Evolutionary conservation across 2,888 invertebrate genomes (phyloP).

Genomic region (Drosophila buzzatii): DNA sequence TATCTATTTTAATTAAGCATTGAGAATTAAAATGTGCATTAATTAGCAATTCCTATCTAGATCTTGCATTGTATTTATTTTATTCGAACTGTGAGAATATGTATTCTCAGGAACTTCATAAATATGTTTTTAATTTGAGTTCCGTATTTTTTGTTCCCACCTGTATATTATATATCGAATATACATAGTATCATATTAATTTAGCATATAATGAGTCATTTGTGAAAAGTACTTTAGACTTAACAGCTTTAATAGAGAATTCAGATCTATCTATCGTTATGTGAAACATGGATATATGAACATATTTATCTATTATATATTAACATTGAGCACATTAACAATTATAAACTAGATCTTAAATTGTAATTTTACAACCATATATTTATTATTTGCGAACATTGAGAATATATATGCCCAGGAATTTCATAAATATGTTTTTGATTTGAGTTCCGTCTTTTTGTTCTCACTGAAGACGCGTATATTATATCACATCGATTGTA

Average conservation of each 20-base stretch:
- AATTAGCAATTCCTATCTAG: neutral
- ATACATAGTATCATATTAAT: too few species aligned
- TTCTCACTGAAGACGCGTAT: constrained; percentile 3
- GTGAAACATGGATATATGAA: neutral
- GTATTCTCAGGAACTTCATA: neutral
- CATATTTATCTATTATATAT: neutral
- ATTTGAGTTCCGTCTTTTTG: constrained; percentile 63
- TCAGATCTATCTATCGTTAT: neutral
- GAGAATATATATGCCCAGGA: neutral
- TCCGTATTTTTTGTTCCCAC: neutral
- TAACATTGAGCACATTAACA: too few species aligned
- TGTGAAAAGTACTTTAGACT: neutral
- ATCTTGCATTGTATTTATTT: neutral
- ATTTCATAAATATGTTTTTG: constrained; percentile 8
- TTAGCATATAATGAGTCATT: too few species aligned
- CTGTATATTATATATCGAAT: neutral
- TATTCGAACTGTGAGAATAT: neutral
- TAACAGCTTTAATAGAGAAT: constrained; percentile 2
- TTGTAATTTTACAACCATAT: neutral
- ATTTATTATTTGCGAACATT: neutral
- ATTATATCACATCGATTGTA: neutral
- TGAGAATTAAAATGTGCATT: constrained; percentile 8
- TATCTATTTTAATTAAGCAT: constrained; percentile 20
- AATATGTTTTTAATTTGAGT: neutral
- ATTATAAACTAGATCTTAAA: neutral